A percentile compares a stretch with the other conserved stretches of the same genome.
Evolutionary conservation across 2,888 invertebrate genomes (phyloP).

Genomic region (Epistrophella euchroma): DNA sequence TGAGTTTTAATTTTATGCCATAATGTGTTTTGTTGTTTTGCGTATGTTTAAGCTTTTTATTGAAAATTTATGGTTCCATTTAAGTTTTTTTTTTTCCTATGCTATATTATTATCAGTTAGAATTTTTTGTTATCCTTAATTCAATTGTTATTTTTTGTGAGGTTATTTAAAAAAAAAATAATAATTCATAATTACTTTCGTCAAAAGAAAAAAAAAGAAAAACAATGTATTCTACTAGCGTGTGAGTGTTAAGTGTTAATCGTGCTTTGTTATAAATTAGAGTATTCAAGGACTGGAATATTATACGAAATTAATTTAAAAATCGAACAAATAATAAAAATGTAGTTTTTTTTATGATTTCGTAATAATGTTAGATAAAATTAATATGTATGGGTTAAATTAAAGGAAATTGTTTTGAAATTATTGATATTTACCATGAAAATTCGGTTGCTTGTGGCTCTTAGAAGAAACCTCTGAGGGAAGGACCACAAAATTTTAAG

Average conservation of each 20-base stretch:
- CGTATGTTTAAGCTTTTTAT: not conserved
- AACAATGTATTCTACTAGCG: slow-evolving; percentile 45
- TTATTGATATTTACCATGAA: no score
- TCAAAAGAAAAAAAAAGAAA: slow-evolving; percentile 37
- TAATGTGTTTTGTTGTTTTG: no score
- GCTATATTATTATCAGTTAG: not conserved
- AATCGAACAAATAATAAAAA: slow-evolving; percentile 28
- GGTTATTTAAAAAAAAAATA: slow-evolving; percentile 5
- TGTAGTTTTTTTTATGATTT: not conserved
- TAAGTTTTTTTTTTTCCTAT: not conserved
- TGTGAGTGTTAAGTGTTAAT: slow-evolving; percentile 43
- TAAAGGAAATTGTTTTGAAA: no score
- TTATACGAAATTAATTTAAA: slow-evolving; percentile 38
- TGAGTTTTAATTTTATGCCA: not conserved
- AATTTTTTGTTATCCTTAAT: not conserved
- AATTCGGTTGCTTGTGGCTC: no score
- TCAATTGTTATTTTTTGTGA: not conserved
- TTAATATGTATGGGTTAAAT: not conserved
- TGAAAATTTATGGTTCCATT: not conserved
- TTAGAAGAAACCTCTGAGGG: no score
- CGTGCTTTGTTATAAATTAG: slow-evolving; percentile 46
- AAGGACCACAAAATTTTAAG: no score
- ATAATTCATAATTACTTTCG: slow-evolving; percentile 11
- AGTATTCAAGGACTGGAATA: slow-evolving; percentile 20
- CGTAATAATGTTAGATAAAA: not conserved